phyloP scores from a whole-genome alignment of 2,113 vertebrate genomes.

The Zapornia atra region DNA sequence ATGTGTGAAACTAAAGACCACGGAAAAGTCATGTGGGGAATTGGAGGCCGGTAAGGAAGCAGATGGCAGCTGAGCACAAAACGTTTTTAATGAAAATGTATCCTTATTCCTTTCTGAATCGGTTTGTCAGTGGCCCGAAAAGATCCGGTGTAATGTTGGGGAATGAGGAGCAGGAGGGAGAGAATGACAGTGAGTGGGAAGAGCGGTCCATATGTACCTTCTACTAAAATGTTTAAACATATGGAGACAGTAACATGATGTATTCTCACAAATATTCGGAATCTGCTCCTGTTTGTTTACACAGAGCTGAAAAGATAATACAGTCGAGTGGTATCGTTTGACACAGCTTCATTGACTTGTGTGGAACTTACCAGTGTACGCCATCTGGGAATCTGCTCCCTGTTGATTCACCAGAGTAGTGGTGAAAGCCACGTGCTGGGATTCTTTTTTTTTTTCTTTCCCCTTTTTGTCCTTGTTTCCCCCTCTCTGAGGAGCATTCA shows the following conservation, averaged over 20 bases:
- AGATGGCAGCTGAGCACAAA: conserved; percentile 65
- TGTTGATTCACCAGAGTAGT: conserved; percentile 37
- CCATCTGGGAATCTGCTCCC: conserved; percentile 47
- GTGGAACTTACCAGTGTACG: neutral
- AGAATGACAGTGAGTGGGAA: conserved; percentile 67
- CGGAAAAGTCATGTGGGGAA: conserved; percentile 44
- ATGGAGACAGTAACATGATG: conserved; percentile 66
- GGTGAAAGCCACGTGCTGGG: neutral
- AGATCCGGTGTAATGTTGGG: neutral
- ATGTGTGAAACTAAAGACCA: conserved; percentile 22
- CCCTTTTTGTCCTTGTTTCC: neutral
- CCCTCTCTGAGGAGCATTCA: neutral
- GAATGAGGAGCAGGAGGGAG: conserved; percentile 35
- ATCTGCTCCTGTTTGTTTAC: conserved; percentile 63
- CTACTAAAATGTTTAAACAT: conserved; percentile 61
- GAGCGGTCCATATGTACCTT: conserved; percentile 63
- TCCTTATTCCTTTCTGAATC: conserved; percentile 28
- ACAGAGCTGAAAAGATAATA: conserved; percentile 34
- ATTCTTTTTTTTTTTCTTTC: rapidly evolving
- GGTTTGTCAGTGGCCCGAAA: conserved; percentile 53
- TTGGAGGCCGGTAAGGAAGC: conserved; percentile 53
- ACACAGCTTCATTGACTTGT: conserved; percentile 47
- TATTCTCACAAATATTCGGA: conserved; percentile 61
- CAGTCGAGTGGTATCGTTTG: conserved; percentile 20
- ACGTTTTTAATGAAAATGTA: conserved; percentile 67